Evolutionary conservation across 2,888 invertebrate genomes (phyloP).

Genomic region (Eupithecia subfuscata): DNA sequence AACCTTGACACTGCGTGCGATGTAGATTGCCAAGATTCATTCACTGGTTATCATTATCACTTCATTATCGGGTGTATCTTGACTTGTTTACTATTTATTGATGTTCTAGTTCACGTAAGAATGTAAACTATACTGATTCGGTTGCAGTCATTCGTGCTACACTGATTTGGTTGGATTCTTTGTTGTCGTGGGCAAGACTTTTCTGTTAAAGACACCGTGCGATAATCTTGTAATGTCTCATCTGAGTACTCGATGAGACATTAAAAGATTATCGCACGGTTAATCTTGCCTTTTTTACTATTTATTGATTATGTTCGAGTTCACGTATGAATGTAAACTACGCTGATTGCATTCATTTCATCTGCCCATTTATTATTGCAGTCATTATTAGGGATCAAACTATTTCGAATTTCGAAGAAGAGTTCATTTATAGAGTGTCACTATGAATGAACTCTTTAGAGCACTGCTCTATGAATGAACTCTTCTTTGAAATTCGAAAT

Average conservation of each 20-base stretch:
- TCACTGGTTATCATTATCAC: constrained; percentile 54
- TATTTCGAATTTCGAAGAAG: neutral
- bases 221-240: too few species aligned
- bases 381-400: neutral
- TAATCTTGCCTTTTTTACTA: constrained; percentile 30
- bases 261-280: constrained; percentile 24
- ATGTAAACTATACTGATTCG: neutral
- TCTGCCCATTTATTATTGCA: neutral
- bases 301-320: constrained; percentile 7
- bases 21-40: constrained; percentile 71
- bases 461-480: too few species aligned
- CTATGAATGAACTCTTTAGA: too few species aligned
- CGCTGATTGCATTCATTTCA: neutral
- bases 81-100: constrained; percentile 32
- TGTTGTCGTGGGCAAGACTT: neutral
- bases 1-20: constrained; percentile 70
- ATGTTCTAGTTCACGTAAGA: neutral
- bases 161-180: neutral
- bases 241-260: constrained; percentile 16
- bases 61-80: constrained; percentile 27
- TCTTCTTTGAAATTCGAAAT: too few species aligned
- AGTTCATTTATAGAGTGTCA: neutral
- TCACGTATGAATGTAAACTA: neutral
- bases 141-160: neutral
- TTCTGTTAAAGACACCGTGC: neutral